Base-by-base conservation (phyloP, 2,797 vertebrate genomes). In the Urocyon cinereoargenteus region DNA sequence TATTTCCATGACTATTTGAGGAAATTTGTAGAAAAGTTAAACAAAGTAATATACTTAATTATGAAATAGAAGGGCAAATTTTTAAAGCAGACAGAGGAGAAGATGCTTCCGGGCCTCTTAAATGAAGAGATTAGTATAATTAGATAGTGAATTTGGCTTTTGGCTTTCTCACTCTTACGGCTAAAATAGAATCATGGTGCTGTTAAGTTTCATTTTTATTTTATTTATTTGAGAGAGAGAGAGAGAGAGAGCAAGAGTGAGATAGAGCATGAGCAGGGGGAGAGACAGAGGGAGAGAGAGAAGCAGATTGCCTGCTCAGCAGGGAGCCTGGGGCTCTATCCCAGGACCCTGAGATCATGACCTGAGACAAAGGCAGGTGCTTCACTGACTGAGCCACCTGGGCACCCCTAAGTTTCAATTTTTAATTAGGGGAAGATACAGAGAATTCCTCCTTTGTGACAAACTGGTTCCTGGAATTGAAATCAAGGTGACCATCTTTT, bases 31-130 rank as follows among this genome's bases (percentile, higher is more conserved):
- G 28, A 70, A 91, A 90, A 72, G 55, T 55, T 70, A 49, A 83
- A 77, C 21, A 53, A 82, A 94, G 26, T 72, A 57, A 40, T 70
- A 21, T 51, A 34, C 19, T 70, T 95, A 86, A 86, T 31, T 81
- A 79, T 93, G 59, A 97, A 78, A 64, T 34, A 82, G 24, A 85
- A 73, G 31, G 51, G 34, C 55, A 86, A 19, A 62, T 34, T 88
- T 57, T 51, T 88, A 92, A 93, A 84, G 51, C 36, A 91, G 53
- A 45, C 57, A 16, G 68, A 49, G 53, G 26, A 61, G 18, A 62
- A 89, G 84, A 49, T 73, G 64, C 12, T 61, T 40, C 28, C 4
- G 31, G 66, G 15, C 31, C 26, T 91, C 75, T 93, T 57, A 88
- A 61, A 55, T 51, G 64, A 34, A 77, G 6, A 40, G 55, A 90